Evolutionary conservation across 1,140 invertebrate genomes (phyloP), one percentile per base, ranked within the genome.

Genomic region (Platyura marginata): DNA sequence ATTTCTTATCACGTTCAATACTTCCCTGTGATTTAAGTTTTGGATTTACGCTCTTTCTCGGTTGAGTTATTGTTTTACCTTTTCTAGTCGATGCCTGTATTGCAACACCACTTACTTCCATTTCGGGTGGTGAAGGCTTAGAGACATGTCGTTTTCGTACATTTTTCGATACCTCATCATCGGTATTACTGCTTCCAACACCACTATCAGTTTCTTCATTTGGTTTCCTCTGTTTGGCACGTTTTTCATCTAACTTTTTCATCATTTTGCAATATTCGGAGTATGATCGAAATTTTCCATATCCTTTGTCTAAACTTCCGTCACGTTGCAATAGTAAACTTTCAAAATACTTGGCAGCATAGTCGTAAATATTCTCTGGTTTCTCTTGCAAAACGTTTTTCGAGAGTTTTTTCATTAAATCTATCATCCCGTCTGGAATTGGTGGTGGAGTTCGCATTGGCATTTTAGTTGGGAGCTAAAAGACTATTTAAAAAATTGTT

Each of bases 401-500:
- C 5, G 67, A 59, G 13, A 71, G 57, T 13, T 63, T 65, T 46
- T 69, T 68, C 50, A 71, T 67, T 18, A 69, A 44, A 19, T 66
- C 61, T 2, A 67, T 57, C 0, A 71, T 54, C 3, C 63, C 65
- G n/a, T 57, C 48, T 8, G 68, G 68, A 55, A 70, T 63, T 41
- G 63, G 64, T 2, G 63, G 61, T 16, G 59, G 56, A 1, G 64
- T 53, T 3, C 51, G 44, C 19, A 58, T 48, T 4, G 59, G 51
- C 11, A 59, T 45, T 44, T 33, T 41, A 11, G 21, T 19, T 22
- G n/a, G n/a, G n/a, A n/a, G n/a, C n/a, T n/a, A n/a, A n/a, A n/a
- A n/a, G n/a, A n/a, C n/a, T n/a, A n/a, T 19, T 19, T 25, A 32
- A 15, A 32, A 19, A 40, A 32, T 32, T 32, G 8, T 32, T 32